Percentiles rank a stretch among this genome's conserved stretches.
Conservation (phyloP, 1,140 invertebrate species). For the Diorhabda carinulata region DNA sequence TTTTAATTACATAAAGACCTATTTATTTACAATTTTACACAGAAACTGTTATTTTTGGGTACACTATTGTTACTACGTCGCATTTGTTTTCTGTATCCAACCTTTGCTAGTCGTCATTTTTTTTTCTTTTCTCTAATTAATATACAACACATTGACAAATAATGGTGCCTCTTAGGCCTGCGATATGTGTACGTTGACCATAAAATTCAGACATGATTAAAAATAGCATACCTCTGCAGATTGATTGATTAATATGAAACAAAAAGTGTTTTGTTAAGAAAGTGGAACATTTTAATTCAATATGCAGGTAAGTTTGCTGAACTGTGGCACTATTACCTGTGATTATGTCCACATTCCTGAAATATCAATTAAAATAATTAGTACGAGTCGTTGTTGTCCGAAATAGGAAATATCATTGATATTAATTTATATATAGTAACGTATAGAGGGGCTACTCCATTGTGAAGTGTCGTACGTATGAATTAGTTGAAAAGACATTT, state of each 20-base stretch:
- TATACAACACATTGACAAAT: slow-evolving; percentile 31
- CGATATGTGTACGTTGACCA: slow-evolving; percentile 28
- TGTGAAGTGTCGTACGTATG: no score
- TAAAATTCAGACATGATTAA: background rate
- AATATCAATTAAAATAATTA: no score
- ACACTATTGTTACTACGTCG: slow-evolving; percentile 26
- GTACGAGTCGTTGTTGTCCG: no score
- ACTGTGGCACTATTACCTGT: no score
- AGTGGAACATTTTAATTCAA: background rate
- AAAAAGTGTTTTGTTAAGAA: background rate
- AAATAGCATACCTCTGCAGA: background rate
- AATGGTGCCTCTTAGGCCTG: slow-evolving; percentile 31
- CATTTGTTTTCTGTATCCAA: slow-evolving; percentile 21
- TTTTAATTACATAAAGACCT: slow-evolving; percentile 9
- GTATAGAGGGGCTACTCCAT: no score
- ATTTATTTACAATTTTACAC: slow-evolving; percentile 38
- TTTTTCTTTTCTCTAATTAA: slow-evolving; percentile 23
- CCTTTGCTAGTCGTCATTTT: slow-evolving; percentile 20
- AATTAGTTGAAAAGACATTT: no score
- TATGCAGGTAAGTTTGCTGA: no score
- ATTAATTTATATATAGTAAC: no score
- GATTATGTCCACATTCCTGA: no score
- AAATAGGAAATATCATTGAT: no score
- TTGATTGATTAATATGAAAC: background rate
- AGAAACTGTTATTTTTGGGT: slow-evolving; percentile 28